Base-by-base conservation (phyloP, 2,113 vertebrate genomes). In the Catharus bicknelli region DNA sequence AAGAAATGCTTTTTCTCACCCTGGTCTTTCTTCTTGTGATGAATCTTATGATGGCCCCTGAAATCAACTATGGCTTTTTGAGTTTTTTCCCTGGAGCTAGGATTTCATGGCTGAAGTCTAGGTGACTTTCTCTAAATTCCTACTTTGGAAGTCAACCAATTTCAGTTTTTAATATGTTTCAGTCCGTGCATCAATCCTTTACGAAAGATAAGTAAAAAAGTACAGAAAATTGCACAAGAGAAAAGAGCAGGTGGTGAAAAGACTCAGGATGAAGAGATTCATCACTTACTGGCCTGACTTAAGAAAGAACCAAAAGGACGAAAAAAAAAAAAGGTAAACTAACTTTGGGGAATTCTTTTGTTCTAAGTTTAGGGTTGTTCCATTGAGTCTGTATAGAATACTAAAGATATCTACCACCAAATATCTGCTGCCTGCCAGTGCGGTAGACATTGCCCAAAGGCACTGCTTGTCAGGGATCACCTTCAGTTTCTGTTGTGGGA, bases 81-180 rank as follows among this genome's bases (percentile, higher is more conserved):
- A 22, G 3, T 0, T 54, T 67, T 67, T 48, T 32, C 36, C 14
- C 25, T 91, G 59, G 27, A 83, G 62, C 16, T 79, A 34, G 43
- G 32, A 55, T 90, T 91, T 76, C 30, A 26, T 5, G 6, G 42
- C 15, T 87, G 13, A 90, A 66, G 29, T 66, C 38, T 67, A 16
- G 16, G 43, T 63, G 18, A 29, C 61, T 30, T 66, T 45, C 32
- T 95, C n/a, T 53, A 45, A 73, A 70, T 36, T 80, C 47, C 9
- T 70, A 5, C 20, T 80, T 54, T 58, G 50, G n/a, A 82, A 86
- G 17, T 68, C 51, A 78, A 12, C 23, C 11, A 14, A 32, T 68
- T 94, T 96, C 53, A 85, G 9, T 59, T 94, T 97, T 92, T 90
- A 63, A 72, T 94, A 15, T 72, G 29, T 97, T 97, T 36, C 93